These are phyloP conservation scores for Gallinago paraguaiae DNA, from an alignment of 2,113 vertebrate species.

Conservation along the genomic window DNA sequence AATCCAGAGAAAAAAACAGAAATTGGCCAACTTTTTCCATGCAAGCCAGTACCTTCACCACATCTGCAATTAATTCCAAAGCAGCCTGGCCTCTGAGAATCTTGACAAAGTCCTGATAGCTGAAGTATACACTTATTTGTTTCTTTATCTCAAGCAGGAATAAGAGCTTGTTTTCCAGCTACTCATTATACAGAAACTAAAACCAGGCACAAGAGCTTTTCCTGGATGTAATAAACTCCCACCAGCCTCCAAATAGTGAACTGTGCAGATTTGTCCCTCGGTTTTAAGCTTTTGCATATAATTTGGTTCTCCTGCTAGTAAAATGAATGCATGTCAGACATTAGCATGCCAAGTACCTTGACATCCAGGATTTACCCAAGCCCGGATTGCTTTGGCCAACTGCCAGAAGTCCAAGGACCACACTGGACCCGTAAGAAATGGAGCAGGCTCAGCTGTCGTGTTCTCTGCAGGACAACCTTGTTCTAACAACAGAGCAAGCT, in stretches of 20 bases:
- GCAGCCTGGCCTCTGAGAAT: neutral
- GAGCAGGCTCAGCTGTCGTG: rapidly evolving
- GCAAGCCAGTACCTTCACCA: neutral
- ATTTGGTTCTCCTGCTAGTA: neutral
- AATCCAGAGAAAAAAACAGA: neutral
- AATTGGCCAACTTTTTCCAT: neutral
- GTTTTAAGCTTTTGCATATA: neutral
- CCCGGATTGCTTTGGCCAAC: neutral
- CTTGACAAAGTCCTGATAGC: neutral
- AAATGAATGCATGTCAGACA: neutral
- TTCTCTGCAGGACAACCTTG: neutral
- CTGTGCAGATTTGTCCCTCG: rapidly evolving
- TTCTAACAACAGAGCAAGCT: neutral
- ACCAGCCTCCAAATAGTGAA: neutral
- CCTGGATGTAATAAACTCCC: neutral
- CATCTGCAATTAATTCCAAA: neutral
- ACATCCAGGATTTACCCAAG: neutral
- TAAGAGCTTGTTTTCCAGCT: neutral
- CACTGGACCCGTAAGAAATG: neutral
- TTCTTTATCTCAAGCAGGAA: neutral
- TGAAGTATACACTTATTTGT: neutral
- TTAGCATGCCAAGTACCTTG: neutral
- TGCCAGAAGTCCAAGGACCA: neutral
- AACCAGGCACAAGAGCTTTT: neutral
- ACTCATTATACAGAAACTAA: neutral